phyloP scores from a whole-genome alignment of 2,797 vertebrate species.

The Babyrousa celebensis region DNA sequence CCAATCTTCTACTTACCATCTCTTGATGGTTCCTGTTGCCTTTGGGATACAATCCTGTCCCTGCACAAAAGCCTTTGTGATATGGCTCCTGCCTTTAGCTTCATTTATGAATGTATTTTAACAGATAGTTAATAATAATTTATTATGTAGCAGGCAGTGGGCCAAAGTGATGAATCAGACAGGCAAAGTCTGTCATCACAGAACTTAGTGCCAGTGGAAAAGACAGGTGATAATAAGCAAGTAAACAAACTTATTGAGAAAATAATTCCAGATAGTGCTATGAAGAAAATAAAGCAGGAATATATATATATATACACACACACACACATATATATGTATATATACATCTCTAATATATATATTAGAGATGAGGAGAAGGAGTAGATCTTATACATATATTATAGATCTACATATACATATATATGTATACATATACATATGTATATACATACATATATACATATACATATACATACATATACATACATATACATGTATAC shows the following conservation, averaged over 20 bases:
- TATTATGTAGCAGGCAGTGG: neutral
- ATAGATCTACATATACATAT: too few species aligned
- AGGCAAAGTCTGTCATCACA: neutral
- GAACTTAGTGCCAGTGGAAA: slow-evolving; percentile 25
- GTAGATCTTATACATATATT: too few species aligned
- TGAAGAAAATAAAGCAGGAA: slow-evolving; percentile 28
- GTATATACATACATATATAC: too few species aligned
- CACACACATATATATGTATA: too few species aligned
- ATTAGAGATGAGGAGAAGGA: too few species aligned
- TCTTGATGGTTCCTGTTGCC: neutral
- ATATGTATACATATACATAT: too few species aligned
- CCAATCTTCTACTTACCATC: neutral
- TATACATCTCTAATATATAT: too few species aligned
- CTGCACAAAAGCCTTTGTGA: neutral
- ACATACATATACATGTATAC: too few species aligned
- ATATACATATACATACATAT: too few species aligned
- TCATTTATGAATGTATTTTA: slow-evolving; percentile 15
- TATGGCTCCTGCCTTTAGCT: neutral
- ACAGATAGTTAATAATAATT: neutral
- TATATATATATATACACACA: neutral
- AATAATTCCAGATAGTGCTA: slow-evolving; percentile 2
- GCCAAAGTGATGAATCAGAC: neutral
- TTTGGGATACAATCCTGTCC: neutral
- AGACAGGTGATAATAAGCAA: neutral
- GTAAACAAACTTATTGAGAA: neutral